phyloP scores from a whole-genome alignment of 1,140 invertebrate species.

The Macrotrachela quadricornifera region DNA sequence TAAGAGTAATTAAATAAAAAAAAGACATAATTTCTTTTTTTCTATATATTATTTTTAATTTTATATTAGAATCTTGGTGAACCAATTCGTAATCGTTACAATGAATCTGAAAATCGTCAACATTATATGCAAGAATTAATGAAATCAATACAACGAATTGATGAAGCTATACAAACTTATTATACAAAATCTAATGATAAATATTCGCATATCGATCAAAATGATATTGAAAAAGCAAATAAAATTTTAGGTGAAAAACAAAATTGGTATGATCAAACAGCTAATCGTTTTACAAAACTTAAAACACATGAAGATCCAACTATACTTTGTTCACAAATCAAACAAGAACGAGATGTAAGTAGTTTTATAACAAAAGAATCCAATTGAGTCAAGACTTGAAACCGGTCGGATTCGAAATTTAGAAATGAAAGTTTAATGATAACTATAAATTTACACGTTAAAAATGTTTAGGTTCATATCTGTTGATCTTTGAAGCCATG shows the following conservation, averaged over 20 bases:
- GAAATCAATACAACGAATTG: slow-evolving; percentile 44
- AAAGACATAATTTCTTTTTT: no score
- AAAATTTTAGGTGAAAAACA: slow-evolving; percentile 33
- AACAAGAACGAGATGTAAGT: slow-evolving; percentile 45
- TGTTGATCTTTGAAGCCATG: no score
- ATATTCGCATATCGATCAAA: slow-evolving; percentile 55
- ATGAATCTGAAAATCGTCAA: slow-evolving; percentile 54
- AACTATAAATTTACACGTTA: no score
- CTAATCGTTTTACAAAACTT: slow-evolving; percentile 38
- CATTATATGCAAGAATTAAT: slow-evolving; percentile 52
- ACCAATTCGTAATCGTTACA: slow-evolving; percentile 53
- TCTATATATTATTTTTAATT: no score
- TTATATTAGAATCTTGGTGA: slow-evolving; percentile 41
- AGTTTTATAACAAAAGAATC: no score
- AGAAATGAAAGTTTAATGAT: no score
- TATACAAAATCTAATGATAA: slow-evolving; percentile 40
- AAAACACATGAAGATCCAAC: slow-evolving; percentile 40
- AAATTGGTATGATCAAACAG: slow-evolving; percentile 50
- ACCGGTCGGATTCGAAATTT: no score
- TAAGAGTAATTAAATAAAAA: slow-evolving; percentile 35
- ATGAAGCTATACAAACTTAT: slow-evolving; percentile 49
- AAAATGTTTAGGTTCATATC: no score
- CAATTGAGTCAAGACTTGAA: no score
- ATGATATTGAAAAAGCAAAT: slow-evolving; percentile 49
- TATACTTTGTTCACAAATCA: slow-evolving; percentile 51